phyloP scores from a whole-genome alignment of 2,113 vertebrate species.

The Petaurus breviceps region DNA sequence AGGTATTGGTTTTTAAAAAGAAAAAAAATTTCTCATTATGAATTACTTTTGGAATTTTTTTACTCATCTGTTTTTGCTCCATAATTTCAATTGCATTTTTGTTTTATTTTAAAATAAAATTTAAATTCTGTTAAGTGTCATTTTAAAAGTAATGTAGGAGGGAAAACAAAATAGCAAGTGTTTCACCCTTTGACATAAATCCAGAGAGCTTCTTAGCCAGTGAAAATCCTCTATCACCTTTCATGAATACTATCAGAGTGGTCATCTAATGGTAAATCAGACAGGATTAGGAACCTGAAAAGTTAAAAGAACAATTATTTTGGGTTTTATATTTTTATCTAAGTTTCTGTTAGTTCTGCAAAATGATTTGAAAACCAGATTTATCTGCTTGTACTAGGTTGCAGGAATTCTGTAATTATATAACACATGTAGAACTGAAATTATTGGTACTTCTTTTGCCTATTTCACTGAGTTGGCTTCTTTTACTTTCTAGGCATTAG shows the following conservation, averaged over 20 bases:
- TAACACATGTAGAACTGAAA: not conserved
- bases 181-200: not conserved
- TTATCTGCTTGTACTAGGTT: not conserved
- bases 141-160: not conserved
- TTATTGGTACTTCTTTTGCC: not conserved
- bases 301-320: constrained; percentile 18
- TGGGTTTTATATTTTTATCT: constrained; percentile 1
- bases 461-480: not conserved
- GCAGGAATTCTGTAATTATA: not conserved
- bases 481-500: not conserved
- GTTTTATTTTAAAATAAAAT: too few species aligned
- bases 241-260: not conserved
- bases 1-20: not conserved
- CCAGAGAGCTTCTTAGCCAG: not conserved
- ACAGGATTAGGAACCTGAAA: not conserved
- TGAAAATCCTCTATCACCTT: not conserved
- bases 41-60: not conserved
- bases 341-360: constrained; percentile 24
- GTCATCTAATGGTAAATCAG: not conserved
- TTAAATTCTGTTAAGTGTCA: not conserved
- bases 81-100: not conserved
- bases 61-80: not conserved
- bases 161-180: not conserved
- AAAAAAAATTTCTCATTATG: not conserved
- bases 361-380: not conserved